Evolutionary conservation across 2,113 vertebrate genomes (phyloP).

Genomic region (Urocynchramus pylzowi): DNA sequence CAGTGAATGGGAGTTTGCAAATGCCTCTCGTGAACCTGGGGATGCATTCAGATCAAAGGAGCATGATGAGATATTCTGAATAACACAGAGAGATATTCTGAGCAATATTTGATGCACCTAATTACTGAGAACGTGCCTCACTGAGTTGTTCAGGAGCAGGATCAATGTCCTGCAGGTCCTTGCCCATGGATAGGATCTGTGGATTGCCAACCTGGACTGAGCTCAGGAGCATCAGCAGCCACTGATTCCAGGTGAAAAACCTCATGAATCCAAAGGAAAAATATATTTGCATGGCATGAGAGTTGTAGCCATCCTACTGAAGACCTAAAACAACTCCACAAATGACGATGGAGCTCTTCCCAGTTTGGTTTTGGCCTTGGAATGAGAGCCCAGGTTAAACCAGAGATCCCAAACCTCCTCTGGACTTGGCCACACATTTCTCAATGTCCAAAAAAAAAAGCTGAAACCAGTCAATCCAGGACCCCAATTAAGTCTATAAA

Average conservation of each 20-base stretch:
- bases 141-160: slow-evolving; percentile 44
- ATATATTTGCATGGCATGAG: neutral
- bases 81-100: neutral
- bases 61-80: slow-evolving; percentile 52
- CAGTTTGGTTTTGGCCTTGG: neutral
- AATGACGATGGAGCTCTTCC: neutral
- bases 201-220: slow-evolving; percentile 5
- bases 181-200: slow-evolving; percentile 3
- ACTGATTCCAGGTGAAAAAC: slow-evolving; percentile 1
- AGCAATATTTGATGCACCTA: slow-evolving; percentile 57
- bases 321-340: neutral
- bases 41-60: slow-evolving; percentile 31
- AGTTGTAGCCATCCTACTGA: neutral
- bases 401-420: neutral
- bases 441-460: neutral
- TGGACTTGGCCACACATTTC: neutral
- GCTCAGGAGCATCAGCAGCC: neutral
- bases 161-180: slow-evolving; percentile 57
- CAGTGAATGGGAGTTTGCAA: neutral
- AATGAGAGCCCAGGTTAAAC: neutral
- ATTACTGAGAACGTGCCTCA: slow-evolving; percentile 56
- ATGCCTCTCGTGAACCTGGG: slow-evolving; percentile 38
- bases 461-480: neutral
- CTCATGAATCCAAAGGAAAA: neutral
- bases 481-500: neutral